Conservation (phyloP, 2,888 invertebrate species). For the Cosmorhoe ocellata region DNA sequence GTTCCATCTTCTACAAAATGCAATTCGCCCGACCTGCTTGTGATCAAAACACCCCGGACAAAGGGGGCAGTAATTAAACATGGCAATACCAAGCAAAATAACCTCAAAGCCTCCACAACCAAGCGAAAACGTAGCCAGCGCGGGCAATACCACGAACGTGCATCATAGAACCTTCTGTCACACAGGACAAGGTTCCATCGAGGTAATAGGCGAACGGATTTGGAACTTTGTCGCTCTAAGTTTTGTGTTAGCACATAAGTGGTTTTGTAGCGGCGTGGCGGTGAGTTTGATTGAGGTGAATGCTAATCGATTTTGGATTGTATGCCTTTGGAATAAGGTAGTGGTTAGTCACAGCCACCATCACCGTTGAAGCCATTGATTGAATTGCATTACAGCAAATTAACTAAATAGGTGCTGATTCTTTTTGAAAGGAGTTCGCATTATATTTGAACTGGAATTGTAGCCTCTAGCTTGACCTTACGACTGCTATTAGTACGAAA, state of each 20-base stretch:
- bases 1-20: constrained; percentile 10
- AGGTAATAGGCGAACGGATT: constrained; percentile 37
- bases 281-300: constrained; percentile 39
- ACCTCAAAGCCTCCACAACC: constrained; percentile 74
- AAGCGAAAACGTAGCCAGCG: constrained; percentile 62
- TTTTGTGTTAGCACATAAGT: constrained; percentile 37
- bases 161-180: constrained; percentile 40
- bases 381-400: constrained; percentile 52
- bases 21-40: neutral
- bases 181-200: constrained; percentile 52
- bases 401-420: constrained; percentile 7
- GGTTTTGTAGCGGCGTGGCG: constrained; percentile 43
- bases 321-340: constrained; percentile 31
- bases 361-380: constrained; percentile 45
- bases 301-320: constrained; percentile 39
- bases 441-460: no score
- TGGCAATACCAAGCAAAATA: constrained; percentile 64
- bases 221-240: constrained; percentile 54
- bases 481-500: no score
- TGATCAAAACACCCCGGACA: constrained; percentile 36
- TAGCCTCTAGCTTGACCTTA: no score
- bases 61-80: constrained; percentile 38
- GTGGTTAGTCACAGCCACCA: constrained; percentile 19
- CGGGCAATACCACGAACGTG: constrained; percentile 56
- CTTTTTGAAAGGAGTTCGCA: neutral